These are phyloP conservation scores for Diachasma alloeum DNA, from an alignment of 1,140 invertebrate species.

Conservation along the genomic window DNA sequence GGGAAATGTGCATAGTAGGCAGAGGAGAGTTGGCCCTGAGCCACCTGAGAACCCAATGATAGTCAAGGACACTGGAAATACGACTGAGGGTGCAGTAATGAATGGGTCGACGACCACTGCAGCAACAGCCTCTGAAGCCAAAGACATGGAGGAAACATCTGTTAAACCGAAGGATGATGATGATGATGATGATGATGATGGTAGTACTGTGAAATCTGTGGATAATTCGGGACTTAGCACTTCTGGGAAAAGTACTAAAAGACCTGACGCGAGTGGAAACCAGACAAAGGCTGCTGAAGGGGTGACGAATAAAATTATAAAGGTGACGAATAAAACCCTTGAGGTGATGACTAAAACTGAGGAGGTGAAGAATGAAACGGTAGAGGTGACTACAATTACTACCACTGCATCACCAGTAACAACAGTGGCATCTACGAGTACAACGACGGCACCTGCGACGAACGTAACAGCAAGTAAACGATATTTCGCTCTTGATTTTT, in stretches of 20 bases:
- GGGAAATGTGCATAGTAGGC: background rate
- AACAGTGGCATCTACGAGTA: background rate
- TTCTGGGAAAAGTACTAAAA: background rate
- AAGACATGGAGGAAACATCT: conserved; percentile 32
- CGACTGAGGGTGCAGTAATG: background rate
- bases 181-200: conserved; percentile 3
- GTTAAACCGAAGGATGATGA: conserved; percentile 29
- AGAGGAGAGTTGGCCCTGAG: background rate
- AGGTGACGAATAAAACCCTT: background rate
- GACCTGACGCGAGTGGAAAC: background rate
- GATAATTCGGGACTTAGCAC: background rate
- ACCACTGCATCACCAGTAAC: background rate
- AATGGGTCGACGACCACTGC: background rate
- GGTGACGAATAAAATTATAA: background rate
- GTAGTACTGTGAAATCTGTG: background rate
- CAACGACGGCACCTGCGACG: background rate
- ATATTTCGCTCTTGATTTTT: too few species aligned
- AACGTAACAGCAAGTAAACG: background rate
- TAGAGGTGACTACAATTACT: background rate
- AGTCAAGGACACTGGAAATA: background rate
- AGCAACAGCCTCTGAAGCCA: background rate
- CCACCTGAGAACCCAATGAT: background rate
- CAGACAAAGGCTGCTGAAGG: background rate
- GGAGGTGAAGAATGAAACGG: background rate
- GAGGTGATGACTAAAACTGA: background rate